phyloP scores from a whole-genome alignment of 2,888 invertebrate species.

The Ormyrus labotus region DNA sequence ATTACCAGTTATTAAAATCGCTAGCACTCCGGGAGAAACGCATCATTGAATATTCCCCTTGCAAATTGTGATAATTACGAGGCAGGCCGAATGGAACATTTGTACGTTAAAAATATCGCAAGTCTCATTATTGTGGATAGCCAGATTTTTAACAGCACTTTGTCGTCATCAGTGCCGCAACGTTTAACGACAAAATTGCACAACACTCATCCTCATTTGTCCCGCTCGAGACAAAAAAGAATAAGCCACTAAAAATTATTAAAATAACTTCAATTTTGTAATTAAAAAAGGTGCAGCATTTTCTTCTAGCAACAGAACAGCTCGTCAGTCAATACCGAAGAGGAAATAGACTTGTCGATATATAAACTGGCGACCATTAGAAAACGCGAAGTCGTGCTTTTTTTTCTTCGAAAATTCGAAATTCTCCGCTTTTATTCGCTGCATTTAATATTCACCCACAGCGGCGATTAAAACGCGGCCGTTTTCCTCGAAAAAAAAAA shows the following conservation, averaged over 20 bases:
- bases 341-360: too few relatives aligned
- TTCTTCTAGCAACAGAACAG: neutral
- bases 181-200: constrained; percentile 52
- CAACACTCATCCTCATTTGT: constrained; percentile 14
- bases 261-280: constrained; percentile 36
- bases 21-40: constrained; percentile 6
- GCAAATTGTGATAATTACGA: constrained; percentile 31
- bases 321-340: too few relatives aligned
- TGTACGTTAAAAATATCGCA: constrained; percentile 39
- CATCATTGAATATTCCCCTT: constrained; percentile 25
- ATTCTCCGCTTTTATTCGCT: too few relatives aligned
- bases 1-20: constrained; percentile 28
- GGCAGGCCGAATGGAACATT: constrained; percentile 1
- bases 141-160: constrained; percentile 48
- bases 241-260: constrained; percentile 30
- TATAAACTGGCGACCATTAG: too few relatives aligned
- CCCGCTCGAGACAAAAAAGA: constrained; percentile 10
- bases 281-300: constrained; percentile 44
- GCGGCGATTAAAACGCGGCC: too few relatives aligned
- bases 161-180: constrained; percentile 52
- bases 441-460: too few relatives aligned
- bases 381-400: too few relatives aligned
- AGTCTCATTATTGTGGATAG: constrained; percentile 35
- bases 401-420: too few relatives aligned
- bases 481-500: too few relatives aligned